Evolutionary conservation across 2,797 vertebrate species (phyloP), one percentile per base, ranked within the genome.

Genomic region (Argyrosomus regius): DNA sequence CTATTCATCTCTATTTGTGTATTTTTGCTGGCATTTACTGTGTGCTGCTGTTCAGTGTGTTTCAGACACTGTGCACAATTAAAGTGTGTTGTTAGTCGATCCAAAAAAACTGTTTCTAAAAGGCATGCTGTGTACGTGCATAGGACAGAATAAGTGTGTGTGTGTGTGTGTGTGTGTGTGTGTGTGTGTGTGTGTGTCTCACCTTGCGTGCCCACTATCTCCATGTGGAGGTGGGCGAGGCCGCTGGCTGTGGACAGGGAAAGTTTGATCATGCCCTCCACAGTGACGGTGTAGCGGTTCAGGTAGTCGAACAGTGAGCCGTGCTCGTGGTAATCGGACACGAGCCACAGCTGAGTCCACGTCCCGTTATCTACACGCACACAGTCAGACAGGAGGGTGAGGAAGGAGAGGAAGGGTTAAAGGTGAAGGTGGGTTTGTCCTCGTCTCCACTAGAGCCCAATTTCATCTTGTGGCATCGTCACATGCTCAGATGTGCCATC

Each of bases 161-260:
- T 59, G 8, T 18, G 26, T 43, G 24, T 22, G 50, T 54, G 64
- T 31, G 46, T 41, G 9, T 3, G n/a, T n/a, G 8, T 18, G 68
- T 59, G 8, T 18, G 26, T 43, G 24, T 39, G 6, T 8, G 52
- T 28, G 59, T 17, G 31, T 3, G 3, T 73, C 93, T 95, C 89
- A 99, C 98, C 98, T 92, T 99, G 98, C 5, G 98, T 99, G 22
- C 98, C 98, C 82, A 99, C 96, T 0, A 99, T 99, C 95, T 99
- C 98, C 98, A 99, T 99, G 87, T 99, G 98, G 57, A 99, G 96
- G 80, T 99, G 98, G 35, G 98, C 98, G 73, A 99, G 93, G 18
- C 98, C 98, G 0, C 98, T 99, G 83, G 98, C 98, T 1, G 98
- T 97, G 1, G 98, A 99, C 82, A 99, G 94, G 7, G 97, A 96